Evolutionary conservation across 2,113 vertebrate species (phyloP), one percentile per base, ranked within the genome.

Genomic region (Onychorhynchus coronatus): DNA sequence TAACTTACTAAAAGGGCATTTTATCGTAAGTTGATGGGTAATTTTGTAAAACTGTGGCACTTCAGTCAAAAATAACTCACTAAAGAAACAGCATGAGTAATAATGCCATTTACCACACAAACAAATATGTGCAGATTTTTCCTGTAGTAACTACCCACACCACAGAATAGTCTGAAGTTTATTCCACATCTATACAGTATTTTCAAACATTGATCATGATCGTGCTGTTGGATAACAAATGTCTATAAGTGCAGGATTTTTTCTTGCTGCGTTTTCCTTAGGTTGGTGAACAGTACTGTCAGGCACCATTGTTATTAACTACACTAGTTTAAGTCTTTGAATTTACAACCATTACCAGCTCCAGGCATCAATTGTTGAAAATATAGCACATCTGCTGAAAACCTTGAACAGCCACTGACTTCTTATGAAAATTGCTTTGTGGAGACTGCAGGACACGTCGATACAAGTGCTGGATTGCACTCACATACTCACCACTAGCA

Each of bases 41-140:
- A 76, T 88, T 94, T 84, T 77, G 31, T 74, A 61, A 73, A 93
- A 92, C 75, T 63, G 67, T 80, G 30, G 63, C 67, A 91, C 68
- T 96, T 90, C 17, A 86, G 46, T 80, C 25, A 93, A 93, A 89
- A 97, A 94, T 76, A 95, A 85, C 62, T 93, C 85, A 85, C 79
- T 83, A 78, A 90, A 92, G 58, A 90, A 94, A 83, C 58, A 46
- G 55, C 20, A 66, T 73, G 94, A 88, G 63, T 93, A 88, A 92
- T 58, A 65, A 39, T 58, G 17, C 19, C 78, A 77, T 50, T 76
- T 90, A 66, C n/a, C 2, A 3, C 82, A 73, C 41, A 67, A 93
- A 84, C 58, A 91, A 96, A 61, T 39, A 79, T 1, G n/a, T 61
- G 67, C 55, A 63, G 46, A 83, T 74, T 80, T 70, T 70, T 90